These are phyloP conservation scores for Litoditis marina DNA, from an alignment of 2,888 invertebrate species.

Conservation along the genomic window DNA sequence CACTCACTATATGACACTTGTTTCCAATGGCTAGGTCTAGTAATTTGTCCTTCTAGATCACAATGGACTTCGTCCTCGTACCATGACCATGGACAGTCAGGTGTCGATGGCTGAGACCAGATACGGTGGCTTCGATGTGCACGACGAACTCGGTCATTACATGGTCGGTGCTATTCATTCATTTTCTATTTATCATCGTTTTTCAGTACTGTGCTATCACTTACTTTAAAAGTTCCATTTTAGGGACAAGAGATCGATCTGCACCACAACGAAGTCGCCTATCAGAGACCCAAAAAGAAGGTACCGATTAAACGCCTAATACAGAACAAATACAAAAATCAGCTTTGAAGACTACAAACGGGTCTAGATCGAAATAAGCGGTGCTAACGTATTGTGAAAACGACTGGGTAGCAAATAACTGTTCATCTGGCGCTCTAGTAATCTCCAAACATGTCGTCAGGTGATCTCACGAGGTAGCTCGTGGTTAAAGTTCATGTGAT, in stretches of 20 bases:
- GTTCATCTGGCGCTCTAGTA: no score
- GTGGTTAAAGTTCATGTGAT: no score
- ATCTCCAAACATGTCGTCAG: no score
- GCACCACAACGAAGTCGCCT: slow-evolving; percentile 53
- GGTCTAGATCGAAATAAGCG: no score
- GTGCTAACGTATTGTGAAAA: no score
- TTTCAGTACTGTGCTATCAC: neutral
- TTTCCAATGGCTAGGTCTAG: no score
- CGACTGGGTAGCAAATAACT: no score
- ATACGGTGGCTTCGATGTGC: slow-evolving; percentile 50
- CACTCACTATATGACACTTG: no score
- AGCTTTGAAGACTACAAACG: no score
- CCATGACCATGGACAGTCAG: slow-evolving; percentile 47
- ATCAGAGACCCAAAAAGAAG: slow-evolving; percentile 32
- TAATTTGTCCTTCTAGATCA: neutral
- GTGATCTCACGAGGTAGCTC: no score
- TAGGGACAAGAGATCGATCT: slow-evolving; percentile 46
- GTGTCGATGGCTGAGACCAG: slow-evolving; percentile 52
- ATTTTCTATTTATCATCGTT: neutral
- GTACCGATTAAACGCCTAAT: no score
- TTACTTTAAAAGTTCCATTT: slow-evolving; percentile 3
- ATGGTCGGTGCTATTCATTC: slow-evolving; percentile 15
- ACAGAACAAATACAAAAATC: no score
- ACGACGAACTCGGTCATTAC: slow-evolving; percentile 41
- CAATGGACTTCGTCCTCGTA: slow-evolving; percentile 34